Base-by-base conservation (phyloP, 2,797 vertebrate species). In the Eospalax fontanierii region DNA sequence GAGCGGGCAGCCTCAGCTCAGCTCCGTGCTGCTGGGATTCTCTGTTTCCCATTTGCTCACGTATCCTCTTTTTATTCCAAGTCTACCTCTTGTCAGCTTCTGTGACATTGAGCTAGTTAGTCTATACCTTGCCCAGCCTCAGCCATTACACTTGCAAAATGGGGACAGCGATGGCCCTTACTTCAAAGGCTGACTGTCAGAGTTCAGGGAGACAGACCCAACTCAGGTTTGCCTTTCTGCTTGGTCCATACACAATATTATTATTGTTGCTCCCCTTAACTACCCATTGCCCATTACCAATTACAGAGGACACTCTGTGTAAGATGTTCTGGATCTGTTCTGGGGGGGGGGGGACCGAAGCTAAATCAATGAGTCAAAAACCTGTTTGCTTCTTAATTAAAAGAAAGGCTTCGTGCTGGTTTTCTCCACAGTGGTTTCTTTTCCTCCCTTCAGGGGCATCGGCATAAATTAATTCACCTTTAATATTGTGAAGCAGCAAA, bases 261-360 rank as follows among this genome's bases (percentile, higher is more conserved):
- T 26, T 71, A 26, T 12, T 79, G 21, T 22, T 73, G 46, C 24
- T 78, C 28, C 81, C 82, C 73, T 84, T 35, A 40, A 78, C 35
- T 43, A 40, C n/a, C 43, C 63, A 11, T 33, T 80, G n/a, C 54
- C 26, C n/a, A n/a, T n/a, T n/a, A n/a, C n/a, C n/a, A n/a, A n/a
- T n/a, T n/a, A n/a, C n/a, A n/a, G n/a, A n/a, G n/a, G n/a, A n/a
- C n/a, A n/a, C n/a, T n/a, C n/a, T 59, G 46, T 21, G 7, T 83
- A 90, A 89, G 22, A n/a, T 30, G n/a, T 26, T 46, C 63, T 35
- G 35, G 26, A 50, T 84, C 70, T 59, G 87, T 90, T 86, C 91
- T 86, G 40, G 30, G 46, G 2, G 40, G 30, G 46, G 2, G 59
- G 46, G 89, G 66, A 83, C 65, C 68, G 75, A 70, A 15, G 84